Conservation (phyloP, 2,113 vertebrate genomes). For the Dolichotis patagonum region DNA sequence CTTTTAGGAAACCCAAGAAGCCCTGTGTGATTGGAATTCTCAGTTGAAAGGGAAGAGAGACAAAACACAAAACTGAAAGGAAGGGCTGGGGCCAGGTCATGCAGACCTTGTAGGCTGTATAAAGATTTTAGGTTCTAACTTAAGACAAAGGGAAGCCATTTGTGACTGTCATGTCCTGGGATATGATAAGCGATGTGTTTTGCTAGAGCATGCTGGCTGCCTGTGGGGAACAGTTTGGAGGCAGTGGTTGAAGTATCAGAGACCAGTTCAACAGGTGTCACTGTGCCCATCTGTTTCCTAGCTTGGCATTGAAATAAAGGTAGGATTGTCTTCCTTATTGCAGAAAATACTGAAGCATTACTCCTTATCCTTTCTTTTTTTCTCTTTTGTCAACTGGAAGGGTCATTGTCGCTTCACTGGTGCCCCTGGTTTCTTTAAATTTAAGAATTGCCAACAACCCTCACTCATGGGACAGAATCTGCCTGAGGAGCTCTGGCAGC, state of each 20-base stretch:
- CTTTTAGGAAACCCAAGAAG: constrained; percentile 79
- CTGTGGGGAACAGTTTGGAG: constrained; percentile 21
- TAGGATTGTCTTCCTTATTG: constrained; percentile 23
- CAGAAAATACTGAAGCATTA: not conserved
- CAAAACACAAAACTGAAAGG: constrained; percentile 41
- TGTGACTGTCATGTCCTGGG: constrained; percentile 28
- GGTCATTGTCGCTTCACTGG: not conserved
- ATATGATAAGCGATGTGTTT: not conserved
- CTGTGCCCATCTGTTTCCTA: not conserved
- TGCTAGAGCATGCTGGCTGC: not conserved
- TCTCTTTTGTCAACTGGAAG: not conserved
- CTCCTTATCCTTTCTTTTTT: not conserved
- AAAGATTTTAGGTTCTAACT: constrained; percentile 48
- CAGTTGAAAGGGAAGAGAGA: constrained; percentile 47
- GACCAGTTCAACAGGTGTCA: not conserved
- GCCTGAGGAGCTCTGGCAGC: not conserved
- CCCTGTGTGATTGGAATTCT: constrained; percentile 49
- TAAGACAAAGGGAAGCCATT: constrained; percentile 21
- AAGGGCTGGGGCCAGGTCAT: not conserved
- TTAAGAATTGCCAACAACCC: not conserved
- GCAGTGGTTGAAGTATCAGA: not conserved
- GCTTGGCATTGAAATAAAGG: not conserved
- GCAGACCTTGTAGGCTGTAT: not conserved
- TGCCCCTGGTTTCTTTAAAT: not conserved
- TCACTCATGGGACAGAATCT: not conserved